Base-by-base conservation (phyloP, 2,113 vertebrate species). In the Sisor rabdophorus region DNA sequence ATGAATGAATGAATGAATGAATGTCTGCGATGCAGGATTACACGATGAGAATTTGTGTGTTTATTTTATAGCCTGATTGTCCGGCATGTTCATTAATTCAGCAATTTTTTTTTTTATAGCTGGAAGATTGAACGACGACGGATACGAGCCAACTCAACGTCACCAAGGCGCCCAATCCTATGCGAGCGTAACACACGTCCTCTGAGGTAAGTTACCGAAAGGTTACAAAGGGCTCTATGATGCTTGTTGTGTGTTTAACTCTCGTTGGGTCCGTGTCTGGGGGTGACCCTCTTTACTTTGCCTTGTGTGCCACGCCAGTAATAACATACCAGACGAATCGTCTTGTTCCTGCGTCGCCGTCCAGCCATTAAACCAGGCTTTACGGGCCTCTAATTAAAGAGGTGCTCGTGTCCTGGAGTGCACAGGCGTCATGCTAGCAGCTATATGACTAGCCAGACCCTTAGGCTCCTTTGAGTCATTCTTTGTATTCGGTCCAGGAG, bases 331-430 rank as follows among this genome's bases (percentile, higher is more conserved):
- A 69, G 71, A 48, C 9, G 19, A 10, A 48, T 72, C 11, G 30
- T 24, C 58, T 53, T n/a, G 58, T 48, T 84, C 79, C 79, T 75
- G 79, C 78, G 53, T 68, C 40, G 61, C 61, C 64, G 73, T 55
- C 36, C 53, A 83, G 60, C 58, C 61, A 81, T 88, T 87, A 81
- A 85, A 87, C 76, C 59, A 58, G 17, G 69, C 60, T 58, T 76
- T 58, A 48, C 54, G 71, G 67, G 67, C 71, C 69, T 83, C 85
- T 84, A 79, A 84, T 89, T 82, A 86, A 80, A 88, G 79, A 81
- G 84, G 55, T 72, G 61, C 65, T 52, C 28, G 55, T 81, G 79
- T 80, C 65, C 83, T 77, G 81, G 80, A 75, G 71, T 59, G 75
- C 71, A 79, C 71, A 55, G 30, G 59, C 52, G 54, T 78, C 32